Evolutionary conservation across 2,797 vertebrate genomes (phyloP).

Genomic region (Leontocebus nigricollis): DNA sequence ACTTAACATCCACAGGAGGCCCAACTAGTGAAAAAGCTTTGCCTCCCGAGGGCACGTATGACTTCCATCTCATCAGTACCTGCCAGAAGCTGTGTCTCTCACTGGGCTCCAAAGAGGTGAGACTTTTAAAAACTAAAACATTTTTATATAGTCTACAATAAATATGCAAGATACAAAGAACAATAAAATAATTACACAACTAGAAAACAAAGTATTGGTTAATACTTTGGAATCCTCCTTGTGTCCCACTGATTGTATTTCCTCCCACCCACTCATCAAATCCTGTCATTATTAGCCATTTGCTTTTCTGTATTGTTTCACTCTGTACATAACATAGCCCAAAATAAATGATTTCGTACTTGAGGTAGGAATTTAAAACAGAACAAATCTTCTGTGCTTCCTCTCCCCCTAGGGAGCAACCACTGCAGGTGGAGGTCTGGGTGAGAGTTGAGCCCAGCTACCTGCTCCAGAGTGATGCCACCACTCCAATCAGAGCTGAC

Average conservation of each 20-base stretch:
- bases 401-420: neutral
- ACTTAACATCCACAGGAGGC: neutral
- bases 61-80: neutral
- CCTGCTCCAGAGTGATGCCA: neutral
- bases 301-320: slow-evolving; percentile 30
- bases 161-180: neutral
- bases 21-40: neutral
- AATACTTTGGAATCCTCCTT: neutral
- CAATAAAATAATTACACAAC: neutral
- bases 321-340: neutral
- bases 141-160: slow-evolving; percentile 16
- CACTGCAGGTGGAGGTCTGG: neutral
- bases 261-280: neutral
- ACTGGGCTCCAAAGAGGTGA: neutral
- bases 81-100: neutral
- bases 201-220: neutral
- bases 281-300: neutral
- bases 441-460: neutral
- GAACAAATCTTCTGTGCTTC: neutral
- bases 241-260: neutral
- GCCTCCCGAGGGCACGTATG: neutral
- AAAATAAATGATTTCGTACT: slow-evolving; percentile 32
- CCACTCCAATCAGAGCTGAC: slow-evolving; percentile 5
- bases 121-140: neutral
- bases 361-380: slow-evolving; percentile 32